phyloP scores from a whole-genome alignment of 37 sponge, comb jelly and placozoan species.

The Oscarella lobularis region DNA sequence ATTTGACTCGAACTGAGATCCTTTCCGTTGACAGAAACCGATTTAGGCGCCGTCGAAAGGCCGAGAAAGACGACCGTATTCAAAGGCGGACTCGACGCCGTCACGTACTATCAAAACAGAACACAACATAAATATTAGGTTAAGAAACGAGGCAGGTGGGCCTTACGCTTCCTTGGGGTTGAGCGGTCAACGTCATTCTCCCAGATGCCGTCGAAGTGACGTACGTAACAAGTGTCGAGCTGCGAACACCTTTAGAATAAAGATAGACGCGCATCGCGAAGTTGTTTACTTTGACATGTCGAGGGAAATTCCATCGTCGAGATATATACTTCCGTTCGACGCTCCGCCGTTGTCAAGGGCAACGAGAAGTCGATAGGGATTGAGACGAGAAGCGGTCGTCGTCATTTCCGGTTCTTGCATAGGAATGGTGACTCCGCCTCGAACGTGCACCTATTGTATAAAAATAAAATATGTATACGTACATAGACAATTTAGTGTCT shows the following conservation, averaged over 20 bases:
- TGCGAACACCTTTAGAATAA: too few relatives aligned
- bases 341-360: conserved; percentile 34
- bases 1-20: background rate
- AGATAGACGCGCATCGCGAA: too few relatives aligned
- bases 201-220: background rate
- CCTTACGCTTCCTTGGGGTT: conserved; percentile 8
- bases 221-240: background rate
- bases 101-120: too few relatives aligned
- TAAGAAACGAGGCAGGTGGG: conserved; percentile 8
- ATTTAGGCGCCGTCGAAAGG: background rate
- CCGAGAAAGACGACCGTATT: conserved; percentile 25
- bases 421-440: conserved; percentile 39
- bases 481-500: too few relatives aligned
- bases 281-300: conserved; percentile 11
- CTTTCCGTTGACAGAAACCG: background rate
- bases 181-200: background rate
- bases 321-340: conserved; percentile 48
- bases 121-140: too few relatives aligned
- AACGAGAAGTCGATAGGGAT: conserved; percentile 45
- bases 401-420: conserved; percentile 45
- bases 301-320: conserved; percentile 70
- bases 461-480: too few relatives aligned
- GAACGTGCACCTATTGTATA: conserved; percentile 33
- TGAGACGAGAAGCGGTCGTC: conserved; percentile 50
- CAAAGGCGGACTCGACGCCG: conserved; percentile 34